phyloP scores from a whole-genome alignment of 1,140 invertebrate genomes.

The Neuroterus valhalla region DNA sequence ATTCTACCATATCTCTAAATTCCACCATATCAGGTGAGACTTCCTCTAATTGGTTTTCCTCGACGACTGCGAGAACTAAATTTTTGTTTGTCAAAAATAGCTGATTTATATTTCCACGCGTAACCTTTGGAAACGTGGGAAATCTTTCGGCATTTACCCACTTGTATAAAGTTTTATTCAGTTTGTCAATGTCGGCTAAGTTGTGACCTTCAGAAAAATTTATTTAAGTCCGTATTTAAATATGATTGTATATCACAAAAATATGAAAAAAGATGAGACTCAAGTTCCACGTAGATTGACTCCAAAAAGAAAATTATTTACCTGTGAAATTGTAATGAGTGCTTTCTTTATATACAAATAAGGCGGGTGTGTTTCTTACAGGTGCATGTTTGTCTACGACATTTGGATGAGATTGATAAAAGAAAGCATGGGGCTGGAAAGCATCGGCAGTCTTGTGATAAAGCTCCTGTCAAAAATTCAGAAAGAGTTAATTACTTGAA shows the following conservation, averaged over 20 bases:
- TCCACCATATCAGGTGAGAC: constrained; percentile 87
- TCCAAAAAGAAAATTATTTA: constrained; percentile 59
- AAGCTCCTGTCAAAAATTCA: constrained; percentile 78
- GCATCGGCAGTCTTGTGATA: constrained; percentile 84
- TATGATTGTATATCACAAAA: neutral
- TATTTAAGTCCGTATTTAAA: neutral
- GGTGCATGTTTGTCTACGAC: constrained; percentile 82
- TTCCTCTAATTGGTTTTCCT: constrained; percentile 91
- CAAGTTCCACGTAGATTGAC: neutral
- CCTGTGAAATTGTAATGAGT: constrained; percentile 83
- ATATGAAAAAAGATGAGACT: neutral
- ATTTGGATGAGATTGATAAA: constrained; percentile 85
- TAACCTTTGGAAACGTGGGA: constrained; percentile 91
- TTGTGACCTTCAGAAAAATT: constrained; percentile 66
- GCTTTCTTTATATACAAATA: constrained; percentile 92
- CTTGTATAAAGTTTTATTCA: constrained; percentile 83
- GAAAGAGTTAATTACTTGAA: constrained; percentile 9
- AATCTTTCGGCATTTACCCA: constrained; percentile 96
- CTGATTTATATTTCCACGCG: constrained; percentile 88
- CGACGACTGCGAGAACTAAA: constrained; percentile 89
- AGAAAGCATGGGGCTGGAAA: constrained; percentile 89
- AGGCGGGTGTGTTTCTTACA: constrained; percentile 79
- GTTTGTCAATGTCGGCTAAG: constrained; percentile 73
- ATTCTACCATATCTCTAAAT: constrained; percentile 90
- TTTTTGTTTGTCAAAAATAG: constrained; percentile 89